Base-by-base conservation (phyloP, 1,140 invertebrate genomes). In the Aphelinus atriplicis region DNA sequence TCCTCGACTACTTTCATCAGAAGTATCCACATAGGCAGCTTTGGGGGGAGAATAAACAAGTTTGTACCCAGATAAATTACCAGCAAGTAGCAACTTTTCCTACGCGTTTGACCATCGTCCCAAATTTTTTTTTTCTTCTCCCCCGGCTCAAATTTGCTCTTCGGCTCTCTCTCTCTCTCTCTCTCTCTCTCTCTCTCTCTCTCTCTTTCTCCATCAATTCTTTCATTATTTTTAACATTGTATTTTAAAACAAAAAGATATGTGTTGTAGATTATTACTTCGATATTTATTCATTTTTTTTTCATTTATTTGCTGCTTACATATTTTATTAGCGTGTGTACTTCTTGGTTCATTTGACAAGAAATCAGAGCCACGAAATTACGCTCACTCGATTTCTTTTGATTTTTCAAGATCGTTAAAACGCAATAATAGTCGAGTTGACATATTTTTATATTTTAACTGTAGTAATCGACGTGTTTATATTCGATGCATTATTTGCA, bases 231-330 rank as follows among this genome's bases (percentile, higher is more conserved):
- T 64, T 9, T 53, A 53, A 53, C 51, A 53, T 26, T 26, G 26
- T 26, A 26, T 26, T 26, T 50, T 48, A 7, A 65, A 72, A 72
- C 51, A 55, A 73, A 71, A 73, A 48, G 71, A 73, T 73, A 73
- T 66, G 71, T 67, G 64, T 66, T 10, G 56, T 73, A 53, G 6
- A 56, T 67, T 50, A 62, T 73, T 73, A 73, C 46, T 65, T 51
- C 58, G 50, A 48, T 72, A 50, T 51, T 66, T 50, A 53, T 62
- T 68, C 5, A 7, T 43, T 42, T 70, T 61, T 9, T 55, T 63
- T 71, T 9, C 3, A 45, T 62, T 62, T 62, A 7, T 62, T 62
- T 47, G 45, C 47, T 63, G 50, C 42, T 26, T 7, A 26, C 10
- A 7, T 55, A 72, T 51, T 71, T 71, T 63, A 46, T 55, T 71